Evolutionary conservation across 35 echinoderm and acorn worm species (phyloP), one percentile per base, ranked within the genome.

Genomic region (Stichopus chloronotus): DNA sequence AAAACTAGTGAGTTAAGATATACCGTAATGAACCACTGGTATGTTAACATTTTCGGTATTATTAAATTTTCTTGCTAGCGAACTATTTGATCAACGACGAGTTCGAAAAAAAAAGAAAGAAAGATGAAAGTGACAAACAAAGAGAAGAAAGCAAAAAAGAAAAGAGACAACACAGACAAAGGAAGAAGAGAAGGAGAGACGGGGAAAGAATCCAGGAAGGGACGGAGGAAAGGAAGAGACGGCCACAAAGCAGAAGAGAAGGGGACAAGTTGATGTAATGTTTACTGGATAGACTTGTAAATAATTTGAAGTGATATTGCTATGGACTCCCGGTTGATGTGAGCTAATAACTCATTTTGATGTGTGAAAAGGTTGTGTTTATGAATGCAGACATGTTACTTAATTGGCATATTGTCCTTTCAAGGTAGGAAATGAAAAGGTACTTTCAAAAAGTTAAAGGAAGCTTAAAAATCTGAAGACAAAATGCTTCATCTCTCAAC

Each of bases 201-300:
- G 19, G 94, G 91, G 6, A 91, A 93, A 82, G 88, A 94, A 58
- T 94, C 93, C 21, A 94, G 90, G 24, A 87, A 86, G 56, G 84
- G 93, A 54, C 81, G 93, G 72, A 96, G 90, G 90, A 96, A 96
- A 69, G 90, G 79, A 13, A 92, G 93, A 25, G 90, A 96, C 30
- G 83, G 53, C 19, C 83, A 87, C 84, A 87, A 87, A 60, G 43
- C 57, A 59, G 84, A 87, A 13, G 84, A 87, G 16, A 87, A 87
- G 21, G 84, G 84, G 10, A 56, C 57, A 22, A 61, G 57, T 65
- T 87, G 24, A 87, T 11, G 21, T 3, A 57, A 1, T n/a, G 9
- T 53, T 19, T 0, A 21, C n/a, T 7, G 56, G 22, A n/a, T 21
- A 54, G 52, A 14, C 3, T 78, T 8, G 21, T 14, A 5, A 7